A percentile compares a stretch with the other conserved stretches of the same genome.
Evolutionary conservation across 2,888 invertebrate genomes (phyloP).

Genomic region (Pammene fasciana): DNA sequence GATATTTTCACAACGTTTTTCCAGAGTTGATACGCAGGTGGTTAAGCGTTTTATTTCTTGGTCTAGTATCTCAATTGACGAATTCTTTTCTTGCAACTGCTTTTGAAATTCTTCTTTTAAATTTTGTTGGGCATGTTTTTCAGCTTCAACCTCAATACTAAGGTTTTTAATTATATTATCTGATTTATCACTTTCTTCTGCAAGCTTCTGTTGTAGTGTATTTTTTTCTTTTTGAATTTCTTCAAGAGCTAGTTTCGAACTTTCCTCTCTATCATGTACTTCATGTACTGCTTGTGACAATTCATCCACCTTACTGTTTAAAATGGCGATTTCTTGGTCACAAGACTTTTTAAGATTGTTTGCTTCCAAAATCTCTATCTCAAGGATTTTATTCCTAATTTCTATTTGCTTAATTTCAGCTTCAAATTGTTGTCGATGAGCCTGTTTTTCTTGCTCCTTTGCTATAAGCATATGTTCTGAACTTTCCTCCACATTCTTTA

Average conservation of each 20-base stretch:
- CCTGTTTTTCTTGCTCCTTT: background rate
- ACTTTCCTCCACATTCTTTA: background rate
- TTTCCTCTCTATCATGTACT: background rate
- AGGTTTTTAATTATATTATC: background rate
- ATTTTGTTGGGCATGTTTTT: background rate
- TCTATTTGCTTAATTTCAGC: slow-evolving; percentile 7
- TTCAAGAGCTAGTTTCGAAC: slow-evolving; percentile 6
- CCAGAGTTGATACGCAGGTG: slow-evolving; percentile 49
- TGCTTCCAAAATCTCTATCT: slow-evolving; percentile 12
- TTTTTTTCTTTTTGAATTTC: slow-evolving; percentile 1
- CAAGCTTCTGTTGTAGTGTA: background rate
- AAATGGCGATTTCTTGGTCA: background rate
- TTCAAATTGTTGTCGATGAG: background rate
- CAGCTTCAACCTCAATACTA: background rate
- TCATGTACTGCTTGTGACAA: background rate
- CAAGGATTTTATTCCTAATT: slow-evolving; percentile 8
- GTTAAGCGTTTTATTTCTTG: slow-evolving; percentile 57
- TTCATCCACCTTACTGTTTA: slow-evolving; percentile 6
- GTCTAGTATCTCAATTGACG: slow-evolving; percentile 53
- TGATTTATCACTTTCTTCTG: background rate
- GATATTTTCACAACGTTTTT: slow-evolving; percentile 49
- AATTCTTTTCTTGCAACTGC: slow-evolving; percentile 51
- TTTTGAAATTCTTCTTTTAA: slow-evolving; percentile 48
- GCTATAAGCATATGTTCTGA: background rate
- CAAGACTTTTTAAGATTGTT: background rate